These are phyloP conservation scores for Somateria mollissima DNA, from an alignment of 2,797 vertebrate genomes.

Conservation along the genomic window DNA sequence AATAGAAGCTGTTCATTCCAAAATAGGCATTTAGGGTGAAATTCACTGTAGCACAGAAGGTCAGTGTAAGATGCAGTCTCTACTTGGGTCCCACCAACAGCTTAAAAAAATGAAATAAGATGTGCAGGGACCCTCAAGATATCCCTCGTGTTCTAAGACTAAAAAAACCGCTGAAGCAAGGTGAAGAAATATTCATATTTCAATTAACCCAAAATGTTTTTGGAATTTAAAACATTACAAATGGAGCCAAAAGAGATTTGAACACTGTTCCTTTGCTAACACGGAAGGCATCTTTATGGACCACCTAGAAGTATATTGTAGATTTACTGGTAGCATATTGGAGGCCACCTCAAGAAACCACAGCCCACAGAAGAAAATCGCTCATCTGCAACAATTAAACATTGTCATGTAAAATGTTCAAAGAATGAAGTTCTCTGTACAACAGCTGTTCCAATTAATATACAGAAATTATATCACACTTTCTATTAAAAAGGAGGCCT, in stretches of 20 bases:
- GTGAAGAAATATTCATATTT: not conserved
- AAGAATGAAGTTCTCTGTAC: not conserved
- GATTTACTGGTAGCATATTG: not conserved
- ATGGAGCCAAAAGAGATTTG: not conserved
- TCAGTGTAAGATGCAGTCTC: not conserved
- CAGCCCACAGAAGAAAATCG: not conserved
- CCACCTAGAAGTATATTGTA: not conserved
- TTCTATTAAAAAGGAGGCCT: not conserved
- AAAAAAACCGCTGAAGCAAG: not conserved
- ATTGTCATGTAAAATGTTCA: not conserved
- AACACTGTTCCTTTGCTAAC: not conserved
- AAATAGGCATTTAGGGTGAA: constrained; percentile 27
- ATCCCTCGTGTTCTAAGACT: not conserved
- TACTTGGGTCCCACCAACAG: not conserved
- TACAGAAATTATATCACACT: not conserved
- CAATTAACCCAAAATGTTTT: not conserved
- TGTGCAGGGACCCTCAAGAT: not conserved
- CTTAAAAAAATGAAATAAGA: not conserved
- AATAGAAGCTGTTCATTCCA: constrained; percentile 33
- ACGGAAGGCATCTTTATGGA: not conserved
- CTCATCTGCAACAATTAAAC: not conserved
- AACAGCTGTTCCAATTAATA: not conserved
- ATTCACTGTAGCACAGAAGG: not conserved
- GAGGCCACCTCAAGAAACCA: not conserved
- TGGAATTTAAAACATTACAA: not conserved